Percentiles rank a stretch among this genome's conserved stretches.
phyloP scores from a whole-genome alignment of 2,113 vertebrate genomes.

The Ia io region DNA sequence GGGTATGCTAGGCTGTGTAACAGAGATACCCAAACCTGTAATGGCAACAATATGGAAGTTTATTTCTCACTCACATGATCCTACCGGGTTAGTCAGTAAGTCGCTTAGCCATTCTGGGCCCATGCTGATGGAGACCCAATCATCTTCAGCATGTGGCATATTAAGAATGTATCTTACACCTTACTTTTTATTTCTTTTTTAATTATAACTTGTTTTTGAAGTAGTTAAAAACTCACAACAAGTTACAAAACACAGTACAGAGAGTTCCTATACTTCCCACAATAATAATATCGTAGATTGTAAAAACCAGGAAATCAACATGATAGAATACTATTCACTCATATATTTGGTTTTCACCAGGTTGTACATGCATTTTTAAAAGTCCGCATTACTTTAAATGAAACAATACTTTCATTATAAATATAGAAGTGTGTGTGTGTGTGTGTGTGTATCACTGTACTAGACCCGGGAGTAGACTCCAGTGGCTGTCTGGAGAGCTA shows the following conservation, averaged over 20 bases:
- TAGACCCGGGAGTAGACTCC: not conserved
- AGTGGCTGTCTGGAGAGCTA: not conserved
- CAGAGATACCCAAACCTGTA: not conserved
- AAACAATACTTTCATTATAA: not conserved
- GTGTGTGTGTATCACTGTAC: not conserved
- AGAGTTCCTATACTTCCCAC: not conserved
- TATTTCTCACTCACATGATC: not conserved
- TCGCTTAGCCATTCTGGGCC: not conserved
- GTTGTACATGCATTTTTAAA: not conserved
- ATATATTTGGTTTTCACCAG: not conserved
- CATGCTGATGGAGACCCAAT: not conserved
- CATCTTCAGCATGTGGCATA: not conserved
- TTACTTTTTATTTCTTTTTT: not conserved
- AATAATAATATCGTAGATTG: not conserved
- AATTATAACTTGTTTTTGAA: slow-evolving; percentile 17
- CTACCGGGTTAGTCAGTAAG: not conserved
- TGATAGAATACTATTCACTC: not conserved
- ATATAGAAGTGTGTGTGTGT: not conserved
- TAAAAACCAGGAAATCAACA: not conserved
- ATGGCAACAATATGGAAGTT: not conserved
- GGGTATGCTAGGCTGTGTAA: not conserved
- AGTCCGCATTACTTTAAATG: not conserved
- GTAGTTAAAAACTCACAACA: not conserved
- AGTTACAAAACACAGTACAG: not conserved
- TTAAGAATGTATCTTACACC: not conserved